phyloP scores from a whole-genome alignment of 1,140 invertebrate species.

The Vollenhovia emeryi region DNA sequence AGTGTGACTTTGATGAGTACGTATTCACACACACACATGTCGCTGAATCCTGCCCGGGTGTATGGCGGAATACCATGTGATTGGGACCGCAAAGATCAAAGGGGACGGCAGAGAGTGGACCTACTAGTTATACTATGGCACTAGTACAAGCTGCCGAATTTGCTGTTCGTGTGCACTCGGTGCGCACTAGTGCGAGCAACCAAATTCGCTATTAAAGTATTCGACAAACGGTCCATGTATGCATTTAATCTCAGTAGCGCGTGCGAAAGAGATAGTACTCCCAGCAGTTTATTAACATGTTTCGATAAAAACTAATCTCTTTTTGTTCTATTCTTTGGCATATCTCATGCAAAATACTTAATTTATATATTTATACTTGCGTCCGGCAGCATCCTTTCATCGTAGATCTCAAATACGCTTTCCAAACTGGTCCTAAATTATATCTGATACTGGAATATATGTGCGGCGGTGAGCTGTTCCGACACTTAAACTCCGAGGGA shows the following conservation, averaged over 20 bases:
- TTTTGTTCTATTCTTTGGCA: not conserved
- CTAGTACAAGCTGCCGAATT: too few relatives aligned
- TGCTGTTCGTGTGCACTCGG: too few relatives aligned
- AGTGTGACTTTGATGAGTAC: too few relatives aligned
- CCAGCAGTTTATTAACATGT: not conserved
- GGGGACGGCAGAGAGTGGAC: too few relatives aligned
- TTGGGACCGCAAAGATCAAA: too few relatives aligned
- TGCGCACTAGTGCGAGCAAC: too few relatives aligned
- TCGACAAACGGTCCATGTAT: not conserved
- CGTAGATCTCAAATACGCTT: conserved; percentile 99
- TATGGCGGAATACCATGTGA: too few relatives aligned
- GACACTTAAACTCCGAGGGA: conserved; percentile 98
- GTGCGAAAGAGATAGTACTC: conserved; percentile 22
- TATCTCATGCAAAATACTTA: conserved; percentile 64
- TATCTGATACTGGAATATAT: conserved; percentile 99
- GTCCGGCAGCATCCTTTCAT: conserved; percentile 97
- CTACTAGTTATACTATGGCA: too few relatives aligned
- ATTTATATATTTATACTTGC: conserved; percentile 47
- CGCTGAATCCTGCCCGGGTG: too few relatives aligned
- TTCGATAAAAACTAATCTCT: not conserved
- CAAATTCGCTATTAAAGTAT: too few relatives aligned
- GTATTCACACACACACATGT: too few relatives aligned
- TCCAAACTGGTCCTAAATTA: conserved; percentile 99
- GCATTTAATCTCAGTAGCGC: not conserved
- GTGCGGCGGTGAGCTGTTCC: conserved; percentile 98